Evolutionary conservation across 2,797 vertebrate genomes (phyloP).

Genomic region (Apogon hyalosoma): DNA sequence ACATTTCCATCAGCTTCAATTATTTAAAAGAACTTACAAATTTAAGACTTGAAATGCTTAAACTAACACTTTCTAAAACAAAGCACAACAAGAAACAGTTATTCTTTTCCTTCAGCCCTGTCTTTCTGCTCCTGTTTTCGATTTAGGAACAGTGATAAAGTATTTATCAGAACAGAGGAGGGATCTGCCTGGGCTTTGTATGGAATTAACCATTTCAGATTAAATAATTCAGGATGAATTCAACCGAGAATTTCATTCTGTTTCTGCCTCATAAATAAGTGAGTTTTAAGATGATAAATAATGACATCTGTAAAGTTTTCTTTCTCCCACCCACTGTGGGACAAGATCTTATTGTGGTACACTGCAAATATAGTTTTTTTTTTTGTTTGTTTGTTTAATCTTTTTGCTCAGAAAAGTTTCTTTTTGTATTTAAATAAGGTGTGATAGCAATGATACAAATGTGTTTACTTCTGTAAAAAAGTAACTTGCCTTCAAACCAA

Average conservation of each 20-base stretch:
- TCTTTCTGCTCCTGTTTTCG: slow-evolving; percentile 80
- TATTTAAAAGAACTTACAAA: slow-evolving; percentile 38
- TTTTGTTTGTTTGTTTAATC: background rate
- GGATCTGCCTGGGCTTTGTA: slow-evolving; percentile 83
- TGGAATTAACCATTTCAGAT: slow-evolving; percentile 86
- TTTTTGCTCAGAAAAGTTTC: background rate
- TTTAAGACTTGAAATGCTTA: slow-evolving; percentile 33
- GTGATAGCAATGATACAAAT: slow-evolving; percentile 4
- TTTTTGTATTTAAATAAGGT: slow-evolving; percentile 20
- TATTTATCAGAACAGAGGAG: slow-evolving; percentile 87
- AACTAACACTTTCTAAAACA: slow-evolving; percentile 44
- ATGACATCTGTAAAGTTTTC: slow-evolving; percentile 83
- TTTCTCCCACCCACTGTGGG: slow-evolving; percentile 43
- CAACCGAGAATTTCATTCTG: slow-evolving; percentile 86
- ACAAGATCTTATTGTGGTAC: slow-evolving; percentile 36
- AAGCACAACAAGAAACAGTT: slow-evolving; percentile 41
- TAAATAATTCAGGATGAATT: slow-evolving; percentile 87
- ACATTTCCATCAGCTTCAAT: slow-evolving; percentile 36
- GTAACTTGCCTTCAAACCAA: slow-evolving; percentile 28
- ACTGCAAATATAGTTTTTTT: slow-evolving; percentile 33
- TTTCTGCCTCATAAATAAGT: slow-evolving; percentile 87
- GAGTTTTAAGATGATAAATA: slow-evolving; percentile 85
- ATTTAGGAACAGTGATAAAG: slow-evolving; percentile 86
- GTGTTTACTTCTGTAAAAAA: slow-evolving; percentile 15
- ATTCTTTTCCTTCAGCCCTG: slow-evolving; percentile 82